Conservation (phyloP, 2,888 invertebrate genomes). For the Drosophila macrospina region DNA sequence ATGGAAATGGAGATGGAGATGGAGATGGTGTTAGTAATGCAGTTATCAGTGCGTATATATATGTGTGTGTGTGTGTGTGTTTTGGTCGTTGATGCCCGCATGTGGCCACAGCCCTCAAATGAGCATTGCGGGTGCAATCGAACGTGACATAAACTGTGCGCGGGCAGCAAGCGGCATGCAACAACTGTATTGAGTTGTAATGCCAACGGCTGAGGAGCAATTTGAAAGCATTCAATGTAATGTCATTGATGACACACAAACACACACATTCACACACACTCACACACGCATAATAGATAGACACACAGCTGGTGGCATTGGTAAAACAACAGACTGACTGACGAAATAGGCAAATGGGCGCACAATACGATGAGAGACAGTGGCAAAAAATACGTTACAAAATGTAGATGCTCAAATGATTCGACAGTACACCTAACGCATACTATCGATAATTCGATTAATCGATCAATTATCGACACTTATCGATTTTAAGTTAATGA, state of each 20-base stretch:
- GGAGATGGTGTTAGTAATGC: slow-evolving; percentile 3
- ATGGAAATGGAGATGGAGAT: slow-evolving; percentile 1
- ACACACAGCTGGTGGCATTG: slow-evolving; percentile 48
- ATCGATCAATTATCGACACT: not conserved
- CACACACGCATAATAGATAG: not conserved
- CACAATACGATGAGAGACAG: slow-evolving; percentile 17
- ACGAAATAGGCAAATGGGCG: slow-evolving; percentile 30
- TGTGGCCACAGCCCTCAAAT: slow-evolving; percentile 55
- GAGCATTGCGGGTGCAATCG: slow-evolving; percentile 50
- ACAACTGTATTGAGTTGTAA: slow-evolving; percentile 2
- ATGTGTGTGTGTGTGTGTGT: slow-evolving; percentile 8
- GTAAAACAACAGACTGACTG: slow-evolving; percentile 50
- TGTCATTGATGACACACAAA: slow-evolving; percentile 56
- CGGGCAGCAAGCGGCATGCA: slow-evolving; percentile 20
- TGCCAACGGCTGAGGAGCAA: slow-evolving; percentile 41
- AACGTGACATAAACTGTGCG: slow-evolving; percentile 46
- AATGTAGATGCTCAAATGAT: slow-evolving; percentile 2
- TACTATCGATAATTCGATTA: not conserved
- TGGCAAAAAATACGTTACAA: slow-evolving; percentile 3
- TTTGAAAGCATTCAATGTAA: slow-evolving; percentile 59
- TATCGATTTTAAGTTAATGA: no score
- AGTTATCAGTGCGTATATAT: not conserved
- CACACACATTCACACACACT: slow-evolving; percentile 8
- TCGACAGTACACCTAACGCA: not conserved
- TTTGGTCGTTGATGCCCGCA: slow-evolving; percentile 35